Conservation (phyloP, 2,888 invertebrate genomes). For the Quadroppia sp. region DNA sequence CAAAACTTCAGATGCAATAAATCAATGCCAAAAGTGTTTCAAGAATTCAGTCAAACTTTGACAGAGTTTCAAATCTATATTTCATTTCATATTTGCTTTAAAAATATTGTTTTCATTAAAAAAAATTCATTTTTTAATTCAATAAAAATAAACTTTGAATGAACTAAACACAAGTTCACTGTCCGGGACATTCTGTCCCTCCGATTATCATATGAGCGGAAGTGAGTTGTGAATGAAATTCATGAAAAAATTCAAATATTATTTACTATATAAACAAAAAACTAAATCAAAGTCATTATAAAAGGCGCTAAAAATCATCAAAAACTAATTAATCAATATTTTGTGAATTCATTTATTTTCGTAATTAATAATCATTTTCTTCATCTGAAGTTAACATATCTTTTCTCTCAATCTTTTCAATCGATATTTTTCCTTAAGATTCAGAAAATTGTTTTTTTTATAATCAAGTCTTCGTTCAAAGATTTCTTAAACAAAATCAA, state of each 20-base stretch:
- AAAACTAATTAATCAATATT: too few relatives aligned
- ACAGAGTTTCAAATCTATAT: neutral
- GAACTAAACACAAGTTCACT: neutral
- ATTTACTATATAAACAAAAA: neutral
- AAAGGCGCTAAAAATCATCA: too few relatives aligned
- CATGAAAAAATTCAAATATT: neutral
- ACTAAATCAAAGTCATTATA: too few relatives aligned
- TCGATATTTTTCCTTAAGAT: neutral
- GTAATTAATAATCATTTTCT: neutral
- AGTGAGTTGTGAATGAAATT: neutral
- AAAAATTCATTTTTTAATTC: neutral
- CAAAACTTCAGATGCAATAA: neutral
- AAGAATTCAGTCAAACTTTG: neutral
- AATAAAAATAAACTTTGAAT: neutral
- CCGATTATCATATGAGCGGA: neutral
- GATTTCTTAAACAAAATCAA: too few relatives aligned
- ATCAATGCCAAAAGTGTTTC: neutral
- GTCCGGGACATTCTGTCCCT: too few relatives aligned
- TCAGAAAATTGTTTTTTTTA: too few relatives aligned
- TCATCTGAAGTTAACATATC: neutral
- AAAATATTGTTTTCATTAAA: neutral
- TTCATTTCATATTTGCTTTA: neutral
- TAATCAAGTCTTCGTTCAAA: too few relatives aligned
- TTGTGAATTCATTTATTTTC: too few relatives aligned
- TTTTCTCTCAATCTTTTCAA: neutral